Base-by-base conservation (phyloP, 2,113 vertebrate species). In the Pterocles orientalis region DNA sequence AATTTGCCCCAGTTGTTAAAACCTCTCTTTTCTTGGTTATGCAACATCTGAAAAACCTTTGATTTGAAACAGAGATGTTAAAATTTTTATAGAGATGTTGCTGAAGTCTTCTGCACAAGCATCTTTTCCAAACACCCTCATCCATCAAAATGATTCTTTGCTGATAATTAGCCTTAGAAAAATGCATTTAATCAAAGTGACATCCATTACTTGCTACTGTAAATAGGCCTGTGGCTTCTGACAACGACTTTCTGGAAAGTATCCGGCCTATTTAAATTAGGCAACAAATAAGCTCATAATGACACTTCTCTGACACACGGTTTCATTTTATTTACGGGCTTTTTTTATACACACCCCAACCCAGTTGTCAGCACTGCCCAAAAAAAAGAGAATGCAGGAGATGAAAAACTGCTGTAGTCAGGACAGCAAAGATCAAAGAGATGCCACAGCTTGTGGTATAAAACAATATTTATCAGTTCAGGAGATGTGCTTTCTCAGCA, bases 131-230 rank as follows among this genome's bases (percentile, higher is more conserved):
- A 94, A 86, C 86, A 69, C 26, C 61, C 18, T 89, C 81, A 93
- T 57, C 86, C 86, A 91, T 89, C 95, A 88, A 81, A 92, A 92
- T 21, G 57, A 90, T 76, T 56, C 53, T 92, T 78, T 61, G 57
- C 43, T 56, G 58, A 91, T 92, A 91, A 96, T 97, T 88, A 95
- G 79, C 86, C 56, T 66, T 76, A 94, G 85, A 88, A 94, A 94
- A 95, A 92, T 53, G 34, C 76, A 82, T 87, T 94, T 94, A 95
- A 96, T 96, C 95, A 93, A 93, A 96, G 82, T 94, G 88, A 91
- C 93, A 88, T 58, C 90, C 88, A 85, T 93, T 95, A 75, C 91
- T 93, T 14, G 11, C 77, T 68, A 23, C 82, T 68, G 76, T 80
- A 95, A 95, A 94, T 91, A 94, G 92, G 86, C 66, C 76, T 88